Evolutionary conservation across 2,113 vertebrate species (phyloP), one percentile per base, ranked within the genome.

Genomic region (Paradoxurus hermaphroditus): DNA sequence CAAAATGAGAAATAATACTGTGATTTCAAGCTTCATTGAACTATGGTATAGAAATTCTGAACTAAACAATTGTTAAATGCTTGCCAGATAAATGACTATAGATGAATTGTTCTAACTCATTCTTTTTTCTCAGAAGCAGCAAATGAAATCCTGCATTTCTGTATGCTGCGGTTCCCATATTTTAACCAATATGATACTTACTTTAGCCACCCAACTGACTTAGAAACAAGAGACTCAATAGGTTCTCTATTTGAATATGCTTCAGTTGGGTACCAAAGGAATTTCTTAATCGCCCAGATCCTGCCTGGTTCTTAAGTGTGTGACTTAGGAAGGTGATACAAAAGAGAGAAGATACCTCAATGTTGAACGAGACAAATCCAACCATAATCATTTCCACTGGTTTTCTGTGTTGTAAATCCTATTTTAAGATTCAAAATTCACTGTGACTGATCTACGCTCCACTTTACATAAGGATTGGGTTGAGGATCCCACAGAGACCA

Each of bases 201-300:
- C 97, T 99, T 97, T 99, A 87, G 95, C 98, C n/a, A 99, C 68
- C 98, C 98, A 77, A 98, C 99, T 97, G 98, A 94, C 21, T 98
- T 94, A 75, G 99, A 99, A 96, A 86, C 72, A 25, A 96, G 67
- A 0, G 98, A 98, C 44, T 98, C 89, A 14, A 81, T 94, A 98
- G 99, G 99, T 34, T 98, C 98, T 0, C 98, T 96, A 62, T 98
- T 98, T 91, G 0, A 98, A 98, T 39, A 98, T 83, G 13, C 98
- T 0, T 94, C 97, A 53, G 98, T 73, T 56, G 68, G 98, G 97
- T 93, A 95, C 46, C 98, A 99, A 97, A 82, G 0, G 94, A 18
- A 95, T 68, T 59, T 97, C 41, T 97, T 97, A 77, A 99, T 59
- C 2, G 99, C 97, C 10, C 98, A 99, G 15, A 98, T 97, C 3